A percentile compares a stretch with the other conserved stretches of the same genome.
Evolutionary conservation across 2,113 vertebrate species (phyloP).

Genomic region (Monarcha castaneiventris): DNA sequence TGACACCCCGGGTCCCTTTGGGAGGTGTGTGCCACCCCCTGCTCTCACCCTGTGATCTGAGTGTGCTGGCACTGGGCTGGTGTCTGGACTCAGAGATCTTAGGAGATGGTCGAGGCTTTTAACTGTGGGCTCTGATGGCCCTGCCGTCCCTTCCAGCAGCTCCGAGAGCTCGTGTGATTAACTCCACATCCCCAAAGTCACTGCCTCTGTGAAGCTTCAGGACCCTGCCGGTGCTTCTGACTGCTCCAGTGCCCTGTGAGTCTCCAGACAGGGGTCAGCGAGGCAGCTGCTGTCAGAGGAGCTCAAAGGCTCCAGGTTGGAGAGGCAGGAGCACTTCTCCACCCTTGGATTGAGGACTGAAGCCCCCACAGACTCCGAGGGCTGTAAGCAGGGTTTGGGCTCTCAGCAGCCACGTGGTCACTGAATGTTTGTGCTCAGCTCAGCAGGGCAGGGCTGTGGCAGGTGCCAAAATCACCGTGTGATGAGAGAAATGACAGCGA

Average conservation of each 20-base stretch:
- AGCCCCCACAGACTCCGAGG: not conserved
- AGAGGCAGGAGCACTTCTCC: not conserved
- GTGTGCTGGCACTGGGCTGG: rapidly evolving
- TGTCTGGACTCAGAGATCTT: not conserved
- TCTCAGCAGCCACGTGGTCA: rapidly evolving
- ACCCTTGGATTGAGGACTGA: not conserved
- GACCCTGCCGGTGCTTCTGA: not conserved
- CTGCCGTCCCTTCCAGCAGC: not conserved
- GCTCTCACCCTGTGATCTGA: not conserved
- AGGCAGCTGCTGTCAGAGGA: not conserved
- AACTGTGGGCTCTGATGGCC: not conserved
- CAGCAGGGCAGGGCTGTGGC: rapidly evolving
- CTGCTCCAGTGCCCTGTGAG: not conserved
- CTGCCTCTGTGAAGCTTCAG: not conserved
- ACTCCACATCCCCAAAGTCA: slow-evolving; percentile 52
- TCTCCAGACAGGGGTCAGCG: not conserved
- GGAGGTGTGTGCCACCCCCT: not conserved
- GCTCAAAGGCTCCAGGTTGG: not conserved
- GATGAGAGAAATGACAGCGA: not conserved
- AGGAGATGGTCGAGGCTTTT: not conserved
- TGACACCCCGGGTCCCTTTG: not conserved
- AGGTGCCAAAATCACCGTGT: rapidly evolving
- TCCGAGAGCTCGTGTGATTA: slow-evolving; percentile 32
- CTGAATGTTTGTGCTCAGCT: not conserved
- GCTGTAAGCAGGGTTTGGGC: not conserved